Evolutionary conservation across 2,888 invertebrate species (phyloP), one percentile per base, ranked within the genome.

Genomic region (Diploptera punctata): DNA sequence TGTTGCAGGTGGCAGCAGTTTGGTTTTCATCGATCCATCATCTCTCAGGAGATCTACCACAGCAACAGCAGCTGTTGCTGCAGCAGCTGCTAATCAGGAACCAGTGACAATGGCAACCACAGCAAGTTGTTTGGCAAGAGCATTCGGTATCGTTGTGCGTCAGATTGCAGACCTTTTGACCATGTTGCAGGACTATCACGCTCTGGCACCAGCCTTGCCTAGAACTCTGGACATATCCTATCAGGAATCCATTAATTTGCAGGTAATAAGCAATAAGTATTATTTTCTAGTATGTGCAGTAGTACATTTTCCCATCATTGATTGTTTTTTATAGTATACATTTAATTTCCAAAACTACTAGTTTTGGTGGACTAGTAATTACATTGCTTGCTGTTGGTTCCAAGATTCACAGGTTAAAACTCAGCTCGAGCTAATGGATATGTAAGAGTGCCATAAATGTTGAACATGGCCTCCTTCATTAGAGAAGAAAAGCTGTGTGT

Each of bases 1-100:
- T 16, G 87, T 94, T 68, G 89, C 93, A 1, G 93, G 94, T 77
- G 92, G 93, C 67, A 94, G 93, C 69, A 95, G 94, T 80, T 87
- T 98, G 73, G 97, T 98, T 74, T 98, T 98, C 85, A 97, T 98
- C 78, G 98, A 98, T 84, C 96, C 97, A 7, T 90, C 94, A 76
- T 93, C 95, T n/a, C 84, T 95, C 77, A 87, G 95, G 54, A 88
- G 95, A 49, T 91, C 94, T 5, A 89, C 93, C 7, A 86, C 88
- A 1, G 87, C 89, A 19, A 91, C 89, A 71, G 88, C 92, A 0
- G 92, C 93, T 19, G 87, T 89, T 29, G 85, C 87, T 13, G 80
- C 79, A 9, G 79, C 79, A 18, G n/a, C n/a, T n/a, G 88, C 86
- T 65, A 88, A 89, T n/a, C 91, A 93, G 77, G 97, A 98, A 81